Evolutionary conservation across 2,797 vertebrate genomes (phyloP).

Genomic region (Acridotheres tristis): DNA sequence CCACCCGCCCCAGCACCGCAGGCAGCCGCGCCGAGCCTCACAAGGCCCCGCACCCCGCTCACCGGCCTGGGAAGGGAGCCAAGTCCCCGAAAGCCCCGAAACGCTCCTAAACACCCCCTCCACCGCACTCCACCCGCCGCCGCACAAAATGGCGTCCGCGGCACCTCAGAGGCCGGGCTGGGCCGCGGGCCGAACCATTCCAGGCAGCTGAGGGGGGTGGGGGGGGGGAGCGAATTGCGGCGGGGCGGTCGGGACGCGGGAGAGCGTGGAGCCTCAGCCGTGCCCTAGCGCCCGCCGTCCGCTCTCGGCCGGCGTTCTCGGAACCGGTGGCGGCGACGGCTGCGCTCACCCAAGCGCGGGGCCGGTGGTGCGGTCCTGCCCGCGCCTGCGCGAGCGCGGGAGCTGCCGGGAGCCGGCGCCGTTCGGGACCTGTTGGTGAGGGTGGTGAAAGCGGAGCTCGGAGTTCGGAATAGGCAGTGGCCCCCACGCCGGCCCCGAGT

Average conservation of each 20-base stretch:
- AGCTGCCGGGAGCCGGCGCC: background rate
- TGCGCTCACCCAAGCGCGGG: accelerated
- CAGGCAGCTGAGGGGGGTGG: too few relatives aligned
- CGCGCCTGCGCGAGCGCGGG: background rate
- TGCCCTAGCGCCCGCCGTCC: accelerated
- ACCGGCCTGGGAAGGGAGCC: background rate
- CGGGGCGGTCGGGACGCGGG: accelerated
- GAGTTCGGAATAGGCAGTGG: accelerated
- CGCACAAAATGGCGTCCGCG: constrained; percentile 64
- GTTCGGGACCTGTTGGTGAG: too few relatives aligned
- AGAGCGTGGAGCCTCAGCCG: accelerated
- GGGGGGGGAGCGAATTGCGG: too few relatives aligned
- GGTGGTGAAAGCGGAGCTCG: accelerated
- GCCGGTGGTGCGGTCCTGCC: background rate
- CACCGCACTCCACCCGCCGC: background rate
- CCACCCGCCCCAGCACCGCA: background rate
- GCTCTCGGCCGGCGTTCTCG: accelerated
- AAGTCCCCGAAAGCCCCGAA: background rate
- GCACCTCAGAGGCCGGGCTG: background rate
- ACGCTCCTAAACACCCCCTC: accelerated
- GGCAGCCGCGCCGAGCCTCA: accelerated
- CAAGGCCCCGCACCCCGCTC: background rate
- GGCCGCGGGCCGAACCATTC: background rate
- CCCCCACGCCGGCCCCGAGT: accelerated
- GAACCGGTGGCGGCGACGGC: accelerated